Evolutionary conservation across 1,140 invertebrate species (phyloP).

Genomic region (Triops longicaudatus): DNA sequence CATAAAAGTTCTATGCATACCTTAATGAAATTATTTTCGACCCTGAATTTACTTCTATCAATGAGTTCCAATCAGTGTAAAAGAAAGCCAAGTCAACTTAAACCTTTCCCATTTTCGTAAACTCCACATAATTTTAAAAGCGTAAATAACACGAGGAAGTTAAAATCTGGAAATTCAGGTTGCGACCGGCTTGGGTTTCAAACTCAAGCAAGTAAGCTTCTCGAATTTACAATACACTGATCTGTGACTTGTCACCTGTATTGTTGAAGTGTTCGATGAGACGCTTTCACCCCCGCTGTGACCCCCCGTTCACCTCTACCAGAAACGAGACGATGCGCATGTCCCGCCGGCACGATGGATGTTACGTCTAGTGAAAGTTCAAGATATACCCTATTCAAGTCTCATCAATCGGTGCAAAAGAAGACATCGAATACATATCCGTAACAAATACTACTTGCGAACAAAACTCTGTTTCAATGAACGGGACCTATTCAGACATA

Average conservation of each 20-base stretch:
- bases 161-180: no score
- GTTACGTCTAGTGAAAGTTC: neutral
- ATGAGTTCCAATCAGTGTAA: no score
- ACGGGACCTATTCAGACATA: neutral
- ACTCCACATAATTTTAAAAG: no score
- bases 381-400: neutral
- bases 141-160: no score
- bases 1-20: no score
- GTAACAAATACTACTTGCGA: neutral
- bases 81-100: no score
- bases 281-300: neutral
- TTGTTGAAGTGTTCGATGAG: neutral
- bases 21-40: no score
- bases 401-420: neutral
- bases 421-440: neutral
- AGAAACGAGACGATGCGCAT: neutral
- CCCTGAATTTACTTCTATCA: no score
- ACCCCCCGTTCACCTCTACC: neutral
- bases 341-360: neutral
- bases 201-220: neutral
- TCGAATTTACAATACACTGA: neutral
- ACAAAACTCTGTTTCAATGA: neutral
- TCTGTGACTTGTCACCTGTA: neutral
- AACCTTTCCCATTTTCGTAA: no score
- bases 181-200: neutral